Evolutionary conservation across 2,113 vertebrate species (phyloP), one percentile per base, ranked within the genome.

Genomic region (Xyliphius kryptos): DNA sequence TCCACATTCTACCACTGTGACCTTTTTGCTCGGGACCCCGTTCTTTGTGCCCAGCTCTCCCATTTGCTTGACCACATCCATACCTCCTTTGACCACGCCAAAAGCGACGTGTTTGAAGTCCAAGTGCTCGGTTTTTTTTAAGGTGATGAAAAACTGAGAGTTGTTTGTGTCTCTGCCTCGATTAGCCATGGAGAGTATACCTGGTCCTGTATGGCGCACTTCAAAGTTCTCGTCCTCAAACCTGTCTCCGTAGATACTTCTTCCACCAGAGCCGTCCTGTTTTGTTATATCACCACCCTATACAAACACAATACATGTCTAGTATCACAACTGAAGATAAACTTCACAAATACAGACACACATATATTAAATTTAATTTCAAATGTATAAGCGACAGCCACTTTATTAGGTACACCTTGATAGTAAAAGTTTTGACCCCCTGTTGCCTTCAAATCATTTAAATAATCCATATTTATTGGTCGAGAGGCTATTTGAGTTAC

Each of bases 41-140:
- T 78, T 76, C 65, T 89, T 88, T 46, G 89, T 87, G 74, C 93
- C 94, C 71, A 93, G 87, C 48, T 85, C 84, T 76, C 89, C 92
- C 6, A 96, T 92, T 72, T 83, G 84, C 66, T 81, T 90, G 63
- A 98, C 88, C 66, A 92, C 86, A 70, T 92, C 90, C 91, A 95
- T 92, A 67, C 94, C 92, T 1, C 89, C 89, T 66, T 81, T 89
- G 61, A 97, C 90, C 80, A 89, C 91, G 3, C 95, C 95, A 66
- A 98, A 97, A 9, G 88, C 93, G 49, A 97, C 95, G 15, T 98
- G 92, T 76, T 93, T 96, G 64, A 91, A 94, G 87, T 98, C 93
- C 81, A 97, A 83, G 77, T 91, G 84, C 75, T 96, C 92, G 2
- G 91, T 84, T 78, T 94, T 94, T 76, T 90, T 94, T 76, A 98